Percentiles rank a stretch among this genome's conserved stretches.
phyloP scores from a whole-genome alignment of 1,140 invertebrate species.

The Eciton burchellii region DNA sequence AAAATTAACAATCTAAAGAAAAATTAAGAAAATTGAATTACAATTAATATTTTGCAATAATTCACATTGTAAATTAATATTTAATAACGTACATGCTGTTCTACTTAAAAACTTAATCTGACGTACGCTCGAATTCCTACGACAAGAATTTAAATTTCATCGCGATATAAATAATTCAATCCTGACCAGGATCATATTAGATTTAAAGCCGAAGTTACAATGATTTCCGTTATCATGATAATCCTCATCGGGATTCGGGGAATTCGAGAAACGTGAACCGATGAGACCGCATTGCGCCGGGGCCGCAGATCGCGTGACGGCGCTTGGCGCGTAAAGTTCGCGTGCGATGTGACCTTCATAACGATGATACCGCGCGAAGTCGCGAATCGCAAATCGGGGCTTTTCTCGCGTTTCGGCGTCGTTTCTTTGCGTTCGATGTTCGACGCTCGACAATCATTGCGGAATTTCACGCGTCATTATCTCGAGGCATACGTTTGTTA shows the following conservation, averaged over 20 bases:
- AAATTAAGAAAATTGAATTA: no score
- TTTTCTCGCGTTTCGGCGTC: not conserved
- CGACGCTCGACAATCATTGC: no score
- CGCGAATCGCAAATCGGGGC: not conserved
- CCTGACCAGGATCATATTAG: not conserved
- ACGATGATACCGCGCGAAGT: not conserved
- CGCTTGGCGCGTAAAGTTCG: constrained; percentile 42
- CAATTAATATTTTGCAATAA: no score
- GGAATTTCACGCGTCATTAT: not conserved
- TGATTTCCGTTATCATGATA: not conserved
- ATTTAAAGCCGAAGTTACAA: constrained; percentile 13
- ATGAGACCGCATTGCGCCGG: not conserved
- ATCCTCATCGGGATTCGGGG: not conserved
- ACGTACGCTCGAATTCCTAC: not conserved
- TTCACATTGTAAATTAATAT: not conserved
- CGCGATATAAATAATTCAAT: constrained; percentile 2
- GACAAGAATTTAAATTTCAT: not conserved
- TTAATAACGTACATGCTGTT: no score
- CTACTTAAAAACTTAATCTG: constrained; percentile 10
- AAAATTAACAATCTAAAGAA: no score
- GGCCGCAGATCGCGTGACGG: constrained; percentile 23
- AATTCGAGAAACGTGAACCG: not conserved
- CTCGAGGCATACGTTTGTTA: not conserved
- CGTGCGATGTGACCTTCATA: constrained; percentile 39
- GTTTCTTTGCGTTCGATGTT: no score